These are phyloP conservation scores for Loris lydekkerianus DNA, from an alignment of 2,797 vertebrate species.

Conservation along the genomic window DNA sequence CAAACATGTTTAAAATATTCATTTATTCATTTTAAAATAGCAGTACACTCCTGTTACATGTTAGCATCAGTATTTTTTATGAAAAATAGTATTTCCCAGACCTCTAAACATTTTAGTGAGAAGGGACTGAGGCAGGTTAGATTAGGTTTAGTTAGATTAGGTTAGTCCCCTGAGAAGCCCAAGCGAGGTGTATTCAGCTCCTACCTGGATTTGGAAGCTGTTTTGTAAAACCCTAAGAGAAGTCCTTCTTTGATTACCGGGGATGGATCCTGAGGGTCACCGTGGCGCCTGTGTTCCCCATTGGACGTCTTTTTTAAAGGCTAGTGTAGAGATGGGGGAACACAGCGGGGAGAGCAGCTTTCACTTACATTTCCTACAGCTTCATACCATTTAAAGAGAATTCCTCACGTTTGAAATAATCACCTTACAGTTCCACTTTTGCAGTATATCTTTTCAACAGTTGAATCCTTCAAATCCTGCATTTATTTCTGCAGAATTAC, in stretches of 20 bases:
- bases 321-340: not conserved
- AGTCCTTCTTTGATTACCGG: not conserved
- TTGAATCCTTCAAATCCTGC: not conserved
- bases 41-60: not conserved
- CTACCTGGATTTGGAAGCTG: not conserved
- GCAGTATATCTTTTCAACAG: not conserved
- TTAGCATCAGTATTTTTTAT: slow-evolving; percentile 17
- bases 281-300: not conserved
- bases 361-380: not conserved
- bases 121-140: not conserved
- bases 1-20: not conserved
- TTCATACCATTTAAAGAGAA: slow-evolving; percentile 39
- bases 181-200: not conserved
- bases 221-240: not conserved
- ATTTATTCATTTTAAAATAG: not conserved
- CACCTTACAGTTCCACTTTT: not conserved
- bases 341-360: not conserved
- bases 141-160: not conserved
- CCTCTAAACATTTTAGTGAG: not conserved
- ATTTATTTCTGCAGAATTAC: not conserved
- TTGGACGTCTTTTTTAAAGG: not conserved
- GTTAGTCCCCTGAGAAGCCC: not conserved
- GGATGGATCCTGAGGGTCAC: not conserved
- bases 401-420: slow-evolving; percentile 49
- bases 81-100: not conserved